Evolutionary conservation across 2,888 invertebrate genomes (phyloP), one percentile per base, ranked within the genome.

Genomic region (Hartigia nigra): DNA sequence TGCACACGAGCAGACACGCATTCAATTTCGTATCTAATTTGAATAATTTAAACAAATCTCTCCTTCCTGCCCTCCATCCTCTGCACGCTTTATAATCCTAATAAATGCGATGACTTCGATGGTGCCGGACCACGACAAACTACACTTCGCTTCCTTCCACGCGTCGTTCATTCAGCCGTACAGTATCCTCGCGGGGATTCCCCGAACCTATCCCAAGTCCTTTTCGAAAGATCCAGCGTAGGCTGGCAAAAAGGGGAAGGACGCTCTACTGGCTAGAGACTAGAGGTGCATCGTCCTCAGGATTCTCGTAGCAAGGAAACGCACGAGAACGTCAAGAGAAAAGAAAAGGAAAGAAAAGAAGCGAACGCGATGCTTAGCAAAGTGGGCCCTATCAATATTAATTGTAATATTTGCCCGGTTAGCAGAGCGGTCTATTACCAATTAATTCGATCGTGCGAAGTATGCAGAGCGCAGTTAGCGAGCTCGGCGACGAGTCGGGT

Each of bases 1-100:
- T 90, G 91, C 90, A 91, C 90, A 91, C 90, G 90, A 91, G 89
- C 90, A 89, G 88, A 89, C 90, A 90, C 90, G 90, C 91, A 91
- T 91, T 91, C 90, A 91, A 91, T 91, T 91, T 91, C 88, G 89
- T 89, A 91, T 90, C 91, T 91, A 91, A 91, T 91, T 91, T 91
- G 89, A 91, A 91, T 91, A 91, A 91, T 91, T 91, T 90, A 91
- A 91, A 91, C 90, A 91, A 91, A 91, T 91, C 90, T 91, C 90
- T 90, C 90, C 88, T 91, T 91, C 91, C 91, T 90, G 91, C 90
- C 90, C 89, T 88, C 89, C 89, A 90, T 90, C 87, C 87, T 86
- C 88, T 89, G 87, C 88, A 90, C 90, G 90, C 88, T 90, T 89
- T 89, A 88, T 88, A 89, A 90, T 90, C 88, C 88, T 88, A 87